Evolutionary conservation across 1,140 invertebrate genomes (phyloP).

Genomic region (Ectropis grisescens): DNA sequence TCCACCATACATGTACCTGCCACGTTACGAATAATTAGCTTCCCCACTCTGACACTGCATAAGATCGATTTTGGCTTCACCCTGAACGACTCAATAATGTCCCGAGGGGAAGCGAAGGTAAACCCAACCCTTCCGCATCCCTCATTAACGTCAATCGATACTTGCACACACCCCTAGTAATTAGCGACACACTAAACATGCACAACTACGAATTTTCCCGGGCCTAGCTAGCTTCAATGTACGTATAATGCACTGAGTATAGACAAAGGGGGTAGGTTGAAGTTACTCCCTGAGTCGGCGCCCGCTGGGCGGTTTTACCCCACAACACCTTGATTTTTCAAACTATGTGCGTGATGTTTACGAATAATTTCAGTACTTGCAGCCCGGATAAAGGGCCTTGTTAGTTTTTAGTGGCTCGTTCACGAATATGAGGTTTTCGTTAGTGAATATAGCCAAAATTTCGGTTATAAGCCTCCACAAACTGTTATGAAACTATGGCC

Average conservation of each 20-base stretch:
- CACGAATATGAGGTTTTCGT: too few species aligned
- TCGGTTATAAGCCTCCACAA: too few species aligned
- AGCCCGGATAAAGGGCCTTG: conserved; percentile 1
- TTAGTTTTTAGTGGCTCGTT: too few species aligned
- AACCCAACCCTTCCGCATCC: conserved; percentile 20
- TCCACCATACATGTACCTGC: too few species aligned
- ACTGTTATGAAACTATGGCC: too few species aligned
- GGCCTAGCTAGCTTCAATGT: conserved; percentile 21
- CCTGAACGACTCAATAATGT: conserved; percentile 20
- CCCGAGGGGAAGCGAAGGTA: conserved; percentile 20
- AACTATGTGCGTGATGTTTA: neutral
- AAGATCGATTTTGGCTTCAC: conserved; percentile 12
- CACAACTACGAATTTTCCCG: conserved; percentile 42
- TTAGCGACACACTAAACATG: conserved; percentile 38
- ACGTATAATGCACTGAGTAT: conserved; percentile 51
- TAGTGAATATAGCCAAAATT: too few species aligned
- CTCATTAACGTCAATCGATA: conserved; percentile 11
- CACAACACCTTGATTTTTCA: conserved; percentile 39
- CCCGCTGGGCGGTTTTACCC: conserved; percentile 13
- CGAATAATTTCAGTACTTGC: too few species aligned
- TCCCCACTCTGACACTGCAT: conserved; percentile 5
- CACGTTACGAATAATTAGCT: neutral
- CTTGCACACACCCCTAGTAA: conserved; percentile 15
- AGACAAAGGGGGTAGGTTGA: conserved; percentile 13
- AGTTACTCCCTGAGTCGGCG: too few species aligned